A percentile compares a stretch with the other conserved stretches of the same genome.
These are phyloP conservation scores for Diplazon laetatorius DNA, from an alignment of 2,888 invertebrate genomes.

Conservation along the genomic window DNA sequence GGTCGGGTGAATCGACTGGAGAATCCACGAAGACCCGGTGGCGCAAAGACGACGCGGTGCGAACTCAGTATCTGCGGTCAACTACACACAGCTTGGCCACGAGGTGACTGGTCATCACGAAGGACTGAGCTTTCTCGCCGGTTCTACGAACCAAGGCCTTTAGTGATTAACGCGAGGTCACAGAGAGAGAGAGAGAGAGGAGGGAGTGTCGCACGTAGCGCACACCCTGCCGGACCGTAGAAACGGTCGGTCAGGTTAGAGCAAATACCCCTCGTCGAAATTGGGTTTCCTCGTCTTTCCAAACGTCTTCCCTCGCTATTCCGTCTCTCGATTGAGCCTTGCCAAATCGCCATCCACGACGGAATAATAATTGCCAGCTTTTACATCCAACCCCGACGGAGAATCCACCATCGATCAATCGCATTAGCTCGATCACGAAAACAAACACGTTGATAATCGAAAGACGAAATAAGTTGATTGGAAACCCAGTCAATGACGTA, in stretches of 20 bases:
- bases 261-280: conserved; percentile 63
- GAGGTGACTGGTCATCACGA: conserved; percentile 64
- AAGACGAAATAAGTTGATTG: conserved; percentile 26
- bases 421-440: conserved; percentile 16
- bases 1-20: conserved; percentile 45
- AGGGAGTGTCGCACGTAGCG: conserved; percentile 50
- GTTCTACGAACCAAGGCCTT: conserved; percentile 74
- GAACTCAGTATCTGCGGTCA: conserved; percentile 79
- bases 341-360: conserved; percentile 45
- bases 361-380: conserved; percentile 56
- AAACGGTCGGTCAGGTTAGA: conserved; percentile 51
- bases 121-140: conserved; percentile 60
- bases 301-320: conserved; percentile 34
- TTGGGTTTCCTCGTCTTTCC: conserved; percentile 47
- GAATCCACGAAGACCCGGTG: conserved; percentile 52
- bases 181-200: conserved; percentile 20
- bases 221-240: conserved; percentile 37
- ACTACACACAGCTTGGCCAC: conserved; percentile 80
- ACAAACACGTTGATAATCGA: conserved; percentile 40
- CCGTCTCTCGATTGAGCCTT: conserved; percentile 46
- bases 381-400: conserved; percentile 30
- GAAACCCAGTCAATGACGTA: neutral
- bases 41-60: conserved; percentile 49
- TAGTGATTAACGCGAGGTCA: conserved; percentile 82
- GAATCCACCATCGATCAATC: conserved; percentile 50